Base-by-base conservation (phyloP, 2,797 vertebrate genomes). In the Melopsittacus undulatus region DNA sequence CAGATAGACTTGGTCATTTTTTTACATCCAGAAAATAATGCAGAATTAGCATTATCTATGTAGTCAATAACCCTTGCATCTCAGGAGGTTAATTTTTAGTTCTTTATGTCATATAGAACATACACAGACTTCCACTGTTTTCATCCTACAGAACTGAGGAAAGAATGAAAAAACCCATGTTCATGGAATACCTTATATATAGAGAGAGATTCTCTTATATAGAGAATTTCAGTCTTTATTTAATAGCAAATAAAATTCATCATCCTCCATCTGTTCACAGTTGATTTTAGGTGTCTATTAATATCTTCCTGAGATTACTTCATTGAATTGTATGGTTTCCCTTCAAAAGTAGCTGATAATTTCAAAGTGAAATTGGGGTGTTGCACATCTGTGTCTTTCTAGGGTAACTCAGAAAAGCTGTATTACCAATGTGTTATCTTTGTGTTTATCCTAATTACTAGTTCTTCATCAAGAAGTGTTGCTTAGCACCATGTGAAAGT, bases 281-380 rank as follows among this genome's bases (percentile, higher is more conserved):
- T 4, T 77, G 48, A 83, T 70, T 79, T 85, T 56, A 92, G 24
- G 22, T 63, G 57, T 81, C 20, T 88, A 29, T 77, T 74, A 75
- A 46, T 72, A 46, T 67, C 36, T 90, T 24, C n/a, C 11, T 54
- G 43, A 90, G 22, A 67, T 51, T 57, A 22, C 3, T 23, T 66
- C 62, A 46, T 63, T 42, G 1, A 24, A 6, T 42, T 40, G 4
- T 11, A 13, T 40, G 11, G 4, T 76, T 89, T 73, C 11, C 14
- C 24, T 11, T 76, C 30, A 73, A 59, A 56, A 40, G 14, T 68
- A 80, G 12, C 11, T 42, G 29, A 38, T 80, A 40, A 73, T 74
- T 94, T 81, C 73, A 56, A 77, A 64, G 6, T 63, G 26, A 81
- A 77, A 56, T n/a, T 66, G 2, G 2, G 11, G 22, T 82, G 12